Evolutionary conservation across 2,797 vertebrate species (phyloP).

Genomic region (Philypnodon macrostomus): DNA sequence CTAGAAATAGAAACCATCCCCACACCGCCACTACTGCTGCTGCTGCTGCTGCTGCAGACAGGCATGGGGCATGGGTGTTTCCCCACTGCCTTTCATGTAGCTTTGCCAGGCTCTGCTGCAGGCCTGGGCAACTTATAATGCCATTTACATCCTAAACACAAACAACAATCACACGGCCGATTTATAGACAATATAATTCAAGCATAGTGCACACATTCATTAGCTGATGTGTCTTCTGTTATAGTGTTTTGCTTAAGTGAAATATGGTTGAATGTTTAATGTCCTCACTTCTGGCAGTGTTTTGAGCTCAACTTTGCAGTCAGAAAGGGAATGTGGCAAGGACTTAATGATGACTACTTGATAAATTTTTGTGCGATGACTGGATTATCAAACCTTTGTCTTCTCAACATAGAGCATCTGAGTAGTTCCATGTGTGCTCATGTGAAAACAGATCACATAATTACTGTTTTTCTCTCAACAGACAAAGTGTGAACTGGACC

Average conservation of each 20-base stretch:
- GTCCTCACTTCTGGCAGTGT: constrained; percentile 58
- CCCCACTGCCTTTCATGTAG: constrained; percentile 63
- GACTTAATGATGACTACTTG: constrained; percentile 85
- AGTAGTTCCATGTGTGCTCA: constrained; percentile 28
- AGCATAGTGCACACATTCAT: too few relatives aligned
- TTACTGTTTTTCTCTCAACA: constrained; percentile 52
- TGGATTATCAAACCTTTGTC: constrained; percentile 69
- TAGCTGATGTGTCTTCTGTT: too few relatives aligned
- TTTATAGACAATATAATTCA: too few relatives aligned
- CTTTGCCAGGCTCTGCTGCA: constrained; percentile 56
- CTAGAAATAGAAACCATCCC: constrained; percentile 79
- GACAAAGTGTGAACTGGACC: constrained; percentile 96
- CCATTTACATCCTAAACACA: background rate
- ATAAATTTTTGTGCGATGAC: constrained; percentile 92
- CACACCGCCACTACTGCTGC: constrained; percentile 50
- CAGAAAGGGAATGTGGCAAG: constrained; percentile 87
- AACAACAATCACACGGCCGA: too few relatives aligned
- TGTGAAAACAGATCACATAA: background rate
- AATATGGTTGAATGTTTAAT: constrained; percentile 34
- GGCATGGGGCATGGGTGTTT: constrained; percentile 66
- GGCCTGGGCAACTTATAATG: constrained; percentile 40
- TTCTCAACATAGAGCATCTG: constrained; percentile 44
- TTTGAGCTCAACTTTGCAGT: constrained; percentile 82
- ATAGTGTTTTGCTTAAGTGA: background rate
- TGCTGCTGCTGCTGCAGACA: constrained; percentile 46